These are phyloP conservation scores for Leptonema lineaticorne DNA, from an alignment of 1,140 invertebrate genomes.

Conservation along the genomic window DNA sequence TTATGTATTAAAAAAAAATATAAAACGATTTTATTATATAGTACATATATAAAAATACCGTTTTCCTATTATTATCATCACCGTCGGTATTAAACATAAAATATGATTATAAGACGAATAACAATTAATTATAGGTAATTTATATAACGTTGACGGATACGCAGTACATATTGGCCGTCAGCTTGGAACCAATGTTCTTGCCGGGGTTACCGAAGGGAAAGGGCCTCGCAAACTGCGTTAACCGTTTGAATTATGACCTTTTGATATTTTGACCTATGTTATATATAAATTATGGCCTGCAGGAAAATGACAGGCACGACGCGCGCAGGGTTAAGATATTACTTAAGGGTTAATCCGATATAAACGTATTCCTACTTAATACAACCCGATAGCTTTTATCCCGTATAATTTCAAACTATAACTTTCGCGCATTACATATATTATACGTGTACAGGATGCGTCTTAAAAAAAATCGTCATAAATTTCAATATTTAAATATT, in stretches of 20 bases:
- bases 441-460: too few species aligned
- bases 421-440: too few species aligned
- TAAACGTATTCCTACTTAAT: background rate
- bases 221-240: background rate
- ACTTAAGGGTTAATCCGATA: conserved; percentile 7
- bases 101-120: too few species aligned
- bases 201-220: background rate
- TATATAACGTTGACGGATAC: too few species aligned
- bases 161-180: background rate
- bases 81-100: too few species aligned
- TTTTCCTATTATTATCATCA: too few species aligned
- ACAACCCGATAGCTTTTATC: background rate
- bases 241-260: conserved; percentile 18
- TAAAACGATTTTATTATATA: too few species aligned
- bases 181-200: background rate
- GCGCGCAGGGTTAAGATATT: conserved; percentile 11
- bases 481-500: too few species aligned
- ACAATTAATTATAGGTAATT: too few species aligned
- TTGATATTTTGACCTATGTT: conserved; percentile 19
- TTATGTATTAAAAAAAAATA: too few species aligned
- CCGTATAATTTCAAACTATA: background rate
- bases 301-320: conserved; percentile 12
- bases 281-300: conserved; percentile 13
- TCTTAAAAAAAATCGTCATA: too few species aligned
- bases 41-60: too few species aligned